These are phyloP conservation scores for Drosophila azteca DNA, from an alignment of 1,140 invertebrate species.

Conservation along the genomic window DNA sequence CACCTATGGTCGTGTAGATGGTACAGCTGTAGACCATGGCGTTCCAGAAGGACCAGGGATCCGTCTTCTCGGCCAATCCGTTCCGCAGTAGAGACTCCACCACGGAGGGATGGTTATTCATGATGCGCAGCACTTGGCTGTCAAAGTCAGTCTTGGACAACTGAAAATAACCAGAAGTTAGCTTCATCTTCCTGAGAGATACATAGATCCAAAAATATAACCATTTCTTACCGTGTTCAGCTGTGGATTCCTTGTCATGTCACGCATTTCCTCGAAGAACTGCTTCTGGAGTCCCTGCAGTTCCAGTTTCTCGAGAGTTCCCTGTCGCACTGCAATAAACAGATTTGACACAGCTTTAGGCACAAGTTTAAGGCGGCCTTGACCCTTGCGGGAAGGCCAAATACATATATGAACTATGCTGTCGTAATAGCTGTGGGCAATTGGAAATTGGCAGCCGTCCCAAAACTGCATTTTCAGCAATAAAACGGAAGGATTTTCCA, in stretches of 20 bases:
- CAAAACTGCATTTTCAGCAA: not conserved
- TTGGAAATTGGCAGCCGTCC: constrained; percentile 21
- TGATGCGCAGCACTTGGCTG: constrained; percentile 39
- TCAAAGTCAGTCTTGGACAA: constrained; percentile 26
- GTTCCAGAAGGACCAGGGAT: constrained; percentile 94
- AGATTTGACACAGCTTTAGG: not conserved
- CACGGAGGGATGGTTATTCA: constrained; percentile 51
- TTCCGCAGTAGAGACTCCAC: constrained; percentile 58
- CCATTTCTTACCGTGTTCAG: constrained; percentile 26
- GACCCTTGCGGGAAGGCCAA: not conserved
- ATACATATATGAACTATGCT: too few relatives aligned
- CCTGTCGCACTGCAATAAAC: constrained; percentile 21
- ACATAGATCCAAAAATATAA: not conserved
- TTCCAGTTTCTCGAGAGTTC: constrained; percentile 6
- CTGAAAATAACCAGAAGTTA: constrained; percentile 22
- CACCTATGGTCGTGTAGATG: constrained; percentile 97
- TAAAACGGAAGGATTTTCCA: constrained; percentile 32
- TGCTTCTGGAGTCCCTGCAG: constrained; percentile 44
- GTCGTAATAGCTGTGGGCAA: not conserved
- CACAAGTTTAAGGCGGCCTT: constrained; percentile 1
- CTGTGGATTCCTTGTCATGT: constrained; percentile 26
- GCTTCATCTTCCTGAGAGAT: not conserved
- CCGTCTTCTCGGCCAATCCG: constrained; percentile 52
- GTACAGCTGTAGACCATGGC: constrained; percentile 96
- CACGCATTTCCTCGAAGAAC: constrained; percentile 54